Evolutionary conservation across 2,888 invertebrate genomes (phyloP), one percentile per base, ranked within the genome.

Genomic region (Dermolepida albohirtum): DNA sequence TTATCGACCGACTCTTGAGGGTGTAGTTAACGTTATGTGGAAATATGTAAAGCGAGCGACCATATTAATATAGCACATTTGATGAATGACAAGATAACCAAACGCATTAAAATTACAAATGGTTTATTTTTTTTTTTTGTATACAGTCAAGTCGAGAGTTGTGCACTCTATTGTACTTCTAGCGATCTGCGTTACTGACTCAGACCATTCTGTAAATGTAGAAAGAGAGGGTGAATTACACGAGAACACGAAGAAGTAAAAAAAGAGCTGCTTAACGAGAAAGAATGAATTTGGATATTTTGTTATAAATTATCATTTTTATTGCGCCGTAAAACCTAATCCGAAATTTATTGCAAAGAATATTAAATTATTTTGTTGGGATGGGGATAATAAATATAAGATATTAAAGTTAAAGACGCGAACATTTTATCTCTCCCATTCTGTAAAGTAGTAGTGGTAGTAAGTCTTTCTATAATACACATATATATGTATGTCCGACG

Each of bases 291-390:
- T 81, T 80, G 80, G 80, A 80, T 81, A 82, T 82, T 82, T 82
- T 82, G 83, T 82, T 82, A 82, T 82, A 83, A 83, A 83, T 82
- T 82, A 81, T 81, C 81, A 80, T 81, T 82, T 83, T 83, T 82
- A 83, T 80, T 81, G 79, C 80, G 76, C 81, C 79, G 81, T 82
- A 82, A 83, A 83, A 81, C 81, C 79, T 83, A 83, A 83, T 83
- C 83, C 82, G 74, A 78, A 83, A 83, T 83, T 83, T 83, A 83
- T 82, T 81, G 82, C 82, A 77, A 79, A 77, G 81, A 81, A 82
- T 83, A 83, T 83, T 82, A 83, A 83, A 83, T 83, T 83, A 81
- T 81, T 81, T 79, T 79, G 79, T 81, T 80, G 79, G 75, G 78
- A 77, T 75, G 77, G 79, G 76, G 76, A 79, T 81, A 82, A 83